Conservation (phyloP, 2,113 vertebrate species). For the Onychorhynchus coronatus region DNA sequence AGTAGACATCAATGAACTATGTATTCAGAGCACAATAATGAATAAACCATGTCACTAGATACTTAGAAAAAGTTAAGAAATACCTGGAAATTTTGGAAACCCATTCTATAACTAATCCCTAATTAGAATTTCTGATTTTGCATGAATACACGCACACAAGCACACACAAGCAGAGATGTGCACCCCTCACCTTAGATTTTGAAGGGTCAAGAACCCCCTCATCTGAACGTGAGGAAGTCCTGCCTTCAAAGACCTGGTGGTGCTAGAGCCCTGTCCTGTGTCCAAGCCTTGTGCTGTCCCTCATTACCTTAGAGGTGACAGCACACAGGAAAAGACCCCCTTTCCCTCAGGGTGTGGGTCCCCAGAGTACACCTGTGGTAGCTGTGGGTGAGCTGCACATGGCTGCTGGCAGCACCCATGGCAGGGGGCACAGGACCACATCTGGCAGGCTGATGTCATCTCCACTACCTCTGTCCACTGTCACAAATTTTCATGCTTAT, state of each 20-base stretch:
- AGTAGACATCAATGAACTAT: not conserved
- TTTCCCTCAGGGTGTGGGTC: rapidly evolving
- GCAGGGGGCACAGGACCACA: rapidly evolving
- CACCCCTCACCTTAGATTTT: rapidly evolving
- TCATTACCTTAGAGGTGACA: not conserved
- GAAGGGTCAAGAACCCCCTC: not conserved
- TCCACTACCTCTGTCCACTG: not conserved
- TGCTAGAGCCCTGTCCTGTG: not conserved
- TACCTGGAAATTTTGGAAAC: not conserved
- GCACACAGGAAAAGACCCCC: not conserved
- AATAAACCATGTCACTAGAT: not conserved
- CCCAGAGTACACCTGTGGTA: not conserved
- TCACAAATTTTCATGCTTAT: not conserved
- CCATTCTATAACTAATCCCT: not conserved
- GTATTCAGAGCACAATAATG: not conserved
- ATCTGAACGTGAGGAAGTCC: too few relatives aligned
- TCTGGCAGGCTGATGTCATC: not conserved
- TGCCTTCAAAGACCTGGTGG: not conserved
- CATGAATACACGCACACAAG: too few relatives aligned
- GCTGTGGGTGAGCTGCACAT: rapidly evolving
- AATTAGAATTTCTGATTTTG: not conserved
- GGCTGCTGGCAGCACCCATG: not conserved
- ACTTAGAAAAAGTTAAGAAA: not conserved
- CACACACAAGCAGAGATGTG: rapidly evolving
- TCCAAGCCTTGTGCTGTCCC: not conserved